Conservation (phyloP, 2,797 vertebrate genomes). For the Numenius phaeopus region DNA sequence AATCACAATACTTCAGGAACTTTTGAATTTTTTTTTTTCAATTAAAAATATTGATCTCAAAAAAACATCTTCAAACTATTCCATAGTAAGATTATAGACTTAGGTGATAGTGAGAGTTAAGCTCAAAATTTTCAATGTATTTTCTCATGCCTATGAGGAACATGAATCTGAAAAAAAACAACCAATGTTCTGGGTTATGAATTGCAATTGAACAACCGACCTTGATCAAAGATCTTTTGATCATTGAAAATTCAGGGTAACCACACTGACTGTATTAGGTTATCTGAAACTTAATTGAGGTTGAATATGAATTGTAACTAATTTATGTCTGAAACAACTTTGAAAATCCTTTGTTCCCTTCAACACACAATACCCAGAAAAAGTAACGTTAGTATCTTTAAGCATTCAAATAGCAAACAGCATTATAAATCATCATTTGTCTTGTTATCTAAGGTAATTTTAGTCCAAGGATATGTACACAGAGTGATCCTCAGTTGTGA, state of each 20-base stretch:
- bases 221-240: conserved; percentile 22
- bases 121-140: not conserved
- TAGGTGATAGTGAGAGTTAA: not conserved
- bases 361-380: not conserved
- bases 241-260: conserved; percentile 18
- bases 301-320: not conserved
- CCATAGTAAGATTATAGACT: not conserved
- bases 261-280: not conserved
- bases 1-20: not conserved
- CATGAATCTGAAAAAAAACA: not conserved
- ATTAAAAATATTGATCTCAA: not conserved
- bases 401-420: not conserved
- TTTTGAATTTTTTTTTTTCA: not conserved
- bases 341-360: not conserved
- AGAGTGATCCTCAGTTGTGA: not conserved
- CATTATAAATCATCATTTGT: not conserved
- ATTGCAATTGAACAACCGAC: not conserved
- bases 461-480: not conserved
- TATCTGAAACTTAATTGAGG: not conserved
- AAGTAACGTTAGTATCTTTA: not conserved
- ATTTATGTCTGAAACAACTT: not conserved
- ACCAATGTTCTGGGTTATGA: not conserved
- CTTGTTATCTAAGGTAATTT: not conserved
- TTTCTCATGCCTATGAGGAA: not conserved
- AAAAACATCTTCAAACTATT: not conserved